A percentile compares a stretch with the other conserved stretches of the same genome.
Conservation (phyloP, 2,888 invertebrate genomes). For the Bellardia pandia region DNA sequence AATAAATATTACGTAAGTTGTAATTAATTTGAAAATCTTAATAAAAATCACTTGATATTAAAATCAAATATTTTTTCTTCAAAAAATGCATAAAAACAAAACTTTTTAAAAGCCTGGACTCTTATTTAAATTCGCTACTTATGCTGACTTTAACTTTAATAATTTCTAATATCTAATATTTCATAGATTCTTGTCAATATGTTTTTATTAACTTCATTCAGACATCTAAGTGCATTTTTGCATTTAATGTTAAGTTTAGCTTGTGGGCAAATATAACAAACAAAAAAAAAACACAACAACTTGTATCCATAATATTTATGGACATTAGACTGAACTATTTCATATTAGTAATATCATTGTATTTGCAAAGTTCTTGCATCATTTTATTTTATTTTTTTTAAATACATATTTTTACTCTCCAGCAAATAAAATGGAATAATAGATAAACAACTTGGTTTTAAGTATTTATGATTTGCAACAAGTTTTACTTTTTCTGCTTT, state of each 20-base stretch:
- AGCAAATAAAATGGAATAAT: conserved; percentile 48
- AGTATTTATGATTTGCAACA: conserved; percentile 73
- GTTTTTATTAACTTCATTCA: conserved; percentile 15
- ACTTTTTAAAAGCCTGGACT: too few species aligned
- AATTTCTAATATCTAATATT: conserved; percentile 43
- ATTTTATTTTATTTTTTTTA: not conserved
- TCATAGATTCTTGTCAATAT: conserved; percentile 31
- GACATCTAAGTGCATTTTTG: conserved; percentile 31
- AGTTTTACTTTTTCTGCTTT: conserved; percentile 59
- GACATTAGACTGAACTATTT: conserved; percentile 54
- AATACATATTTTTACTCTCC: not conserved
- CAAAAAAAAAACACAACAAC: not conserved
- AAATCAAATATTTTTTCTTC: too few species aligned
- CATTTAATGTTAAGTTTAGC: conserved; percentile 44
- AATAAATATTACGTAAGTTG: not conserved
- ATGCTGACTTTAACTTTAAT: conserved; percentile 22
- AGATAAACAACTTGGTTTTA: conserved; percentile 59
- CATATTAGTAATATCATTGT: not conserved
- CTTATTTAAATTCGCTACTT: not conserved
- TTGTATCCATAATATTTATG: conserved; percentile 45
- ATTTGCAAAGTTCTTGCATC: conserved; percentile 27
- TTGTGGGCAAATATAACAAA: conserved; percentile 41
- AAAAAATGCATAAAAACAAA: too few species aligned
- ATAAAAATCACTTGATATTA: too few species aligned
- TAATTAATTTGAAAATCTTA: too few species aligned